These are phyloP conservation scores for Diadromus collaris DNA, from an alignment of 2,888 invertebrate species.

Conservation along the genomic window DNA sequence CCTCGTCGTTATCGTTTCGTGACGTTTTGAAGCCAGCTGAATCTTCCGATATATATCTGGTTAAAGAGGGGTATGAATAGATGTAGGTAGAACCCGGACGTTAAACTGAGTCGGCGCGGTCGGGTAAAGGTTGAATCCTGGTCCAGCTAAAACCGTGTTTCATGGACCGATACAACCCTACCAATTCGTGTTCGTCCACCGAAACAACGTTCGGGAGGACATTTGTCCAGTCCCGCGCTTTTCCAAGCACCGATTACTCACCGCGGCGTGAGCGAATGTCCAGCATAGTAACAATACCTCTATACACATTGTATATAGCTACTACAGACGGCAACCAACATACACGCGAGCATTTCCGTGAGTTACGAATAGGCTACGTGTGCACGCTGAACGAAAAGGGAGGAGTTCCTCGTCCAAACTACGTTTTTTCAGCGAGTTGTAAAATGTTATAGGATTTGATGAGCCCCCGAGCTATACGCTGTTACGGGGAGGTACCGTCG, in stretches of 20 bases:
- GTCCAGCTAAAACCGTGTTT: conserved; percentile 53
- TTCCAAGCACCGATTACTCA: conserved; percentile 62
- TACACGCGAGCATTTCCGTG: conserved; percentile 1
- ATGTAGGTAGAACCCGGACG: conserved; percentile 17
- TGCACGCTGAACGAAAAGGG: conserved; percentile 41
- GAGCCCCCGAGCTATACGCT: conserved; percentile 57
- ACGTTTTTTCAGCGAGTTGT: conserved; percentile 50
- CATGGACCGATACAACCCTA: conserved; percentile 59
- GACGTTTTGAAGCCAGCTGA: conserved; percentile 8
- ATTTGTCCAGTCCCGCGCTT: conserved; percentile 60
- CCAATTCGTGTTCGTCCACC: conserved; percentile 59
- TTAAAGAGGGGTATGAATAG: conserved; percentile 28
- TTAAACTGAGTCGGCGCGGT: conserved; percentile 32
- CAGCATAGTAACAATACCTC: conserved; percentile 27
- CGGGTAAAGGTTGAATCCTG: conserved; percentile 30
- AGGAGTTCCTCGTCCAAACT: conserved; percentile 34
- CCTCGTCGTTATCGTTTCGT: background rate
- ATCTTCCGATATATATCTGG: background rate
- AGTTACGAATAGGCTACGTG: background rate
- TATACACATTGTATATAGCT: conserved; percentile 2
- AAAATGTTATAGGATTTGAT: conserved; percentile 62
- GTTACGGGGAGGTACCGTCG: conserved; percentile 6
- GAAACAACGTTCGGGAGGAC: conserved; percentile 62
- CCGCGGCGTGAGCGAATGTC: conserved; percentile 45
- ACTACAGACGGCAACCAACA: conserved; percentile 8